These are phyloP conservation scores for Chouioia cunea DNA, from an alignment of 2,888 invertebrate genomes.

Conservation along the genomic window DNA sequence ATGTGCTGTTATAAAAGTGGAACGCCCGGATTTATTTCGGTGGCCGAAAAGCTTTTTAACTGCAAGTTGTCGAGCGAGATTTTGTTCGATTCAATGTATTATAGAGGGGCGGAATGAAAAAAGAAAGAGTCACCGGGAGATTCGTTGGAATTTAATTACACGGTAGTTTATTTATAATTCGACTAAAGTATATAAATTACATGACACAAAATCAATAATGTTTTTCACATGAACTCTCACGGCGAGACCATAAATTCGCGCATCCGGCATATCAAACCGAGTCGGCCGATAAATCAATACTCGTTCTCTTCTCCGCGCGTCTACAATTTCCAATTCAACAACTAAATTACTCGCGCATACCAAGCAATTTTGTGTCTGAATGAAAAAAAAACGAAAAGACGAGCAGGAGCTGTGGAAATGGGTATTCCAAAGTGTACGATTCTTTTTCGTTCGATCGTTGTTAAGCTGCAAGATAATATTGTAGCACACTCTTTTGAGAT, in stretches of 20 bases:
- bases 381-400: too few species aligned
- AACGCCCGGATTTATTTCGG: too few species aligned
- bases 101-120: too few species aligned
- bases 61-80: too few species aligned
- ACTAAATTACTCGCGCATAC: neutral
- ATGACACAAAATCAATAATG: constrained; percentile 17
- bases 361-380: neutral
- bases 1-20: neutral
- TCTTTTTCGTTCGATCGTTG: constrained; percentile 1
- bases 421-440: neutral
- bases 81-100: too few species aligned
- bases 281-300: constrained; percentile 14
- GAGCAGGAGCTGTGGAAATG: too few species aligned
- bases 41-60: too few species aligned
- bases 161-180: too few species aligned
- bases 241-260: constrained; percentile 17
- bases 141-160: too few species aligned
- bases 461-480: constrained; percentile 7
- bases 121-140: too few species aligned
- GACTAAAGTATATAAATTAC: neutral
- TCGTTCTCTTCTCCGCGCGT: too few species aligned
- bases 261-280: constrained; percentile 12
- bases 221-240: constrained; percentile 4
- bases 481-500: constrained; percentile 10
- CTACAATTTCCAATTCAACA: neutral